Evolutionary conservation across 1,140 invertebrate species (phyloP).

Genomic region (Leptopilina clavipes): DNA sequence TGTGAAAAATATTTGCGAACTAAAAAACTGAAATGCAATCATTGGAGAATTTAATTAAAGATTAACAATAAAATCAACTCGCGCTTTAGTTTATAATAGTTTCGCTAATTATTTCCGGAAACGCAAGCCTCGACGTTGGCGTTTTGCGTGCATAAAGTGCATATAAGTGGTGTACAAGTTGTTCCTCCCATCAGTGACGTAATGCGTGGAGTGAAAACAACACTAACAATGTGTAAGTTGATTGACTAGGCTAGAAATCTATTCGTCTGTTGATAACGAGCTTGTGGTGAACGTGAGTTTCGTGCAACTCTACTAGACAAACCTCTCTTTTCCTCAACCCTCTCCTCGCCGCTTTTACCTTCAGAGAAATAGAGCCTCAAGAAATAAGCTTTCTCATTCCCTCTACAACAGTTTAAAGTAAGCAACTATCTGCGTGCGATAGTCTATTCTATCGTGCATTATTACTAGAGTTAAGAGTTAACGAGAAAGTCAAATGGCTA

Average conservation of each 20-base stretch:
- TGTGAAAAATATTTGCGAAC: too few relatives aligned
- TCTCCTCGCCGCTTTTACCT: too few relatives aligned
- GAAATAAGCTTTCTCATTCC: constrained; percentile 42
- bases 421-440: constrained; percentile 28
- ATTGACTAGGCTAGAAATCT: constrained; percentile 46
- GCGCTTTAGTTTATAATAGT: constrained; percentile 17
- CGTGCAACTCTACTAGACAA: constrained; percentile 39
- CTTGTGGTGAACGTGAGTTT: constrained; percentile 40
- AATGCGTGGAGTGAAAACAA: constrained; percentile 35
- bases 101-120: constrained; percentile 33
- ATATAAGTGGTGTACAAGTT: constrained; percentile 28
- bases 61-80: not conserved
- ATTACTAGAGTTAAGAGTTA: not conserved
- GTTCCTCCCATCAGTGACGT: constrained; percentile 21
- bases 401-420: not conserved
- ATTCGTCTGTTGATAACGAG: constrained; percentile 58
- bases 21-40: too few relatives aligned
- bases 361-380: constrained; percentile 22
- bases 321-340: not conserved
- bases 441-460: constrained; percentile 13
- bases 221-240: constrained; percentile 46
- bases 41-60: constrained; percentile 8
- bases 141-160: constrained; percentile 13
- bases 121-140: constrained; percentile 20
- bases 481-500: not conserved